These are phyloP conservation scores for Drosophila dives DNA, from an alignment of 2,888 invertebrate species.

Conservation along the genomic window DNA sequence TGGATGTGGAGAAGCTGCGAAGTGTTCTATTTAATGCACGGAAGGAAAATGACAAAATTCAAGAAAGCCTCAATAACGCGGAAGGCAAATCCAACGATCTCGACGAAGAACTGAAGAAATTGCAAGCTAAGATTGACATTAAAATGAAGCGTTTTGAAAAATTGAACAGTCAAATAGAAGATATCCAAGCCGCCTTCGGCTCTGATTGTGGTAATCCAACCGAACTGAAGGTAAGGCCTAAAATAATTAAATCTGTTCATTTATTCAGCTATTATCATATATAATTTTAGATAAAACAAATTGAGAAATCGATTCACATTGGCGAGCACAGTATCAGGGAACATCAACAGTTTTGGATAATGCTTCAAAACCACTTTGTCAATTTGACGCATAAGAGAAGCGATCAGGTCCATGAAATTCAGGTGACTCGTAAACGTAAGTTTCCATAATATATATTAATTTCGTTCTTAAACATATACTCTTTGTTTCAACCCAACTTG, in stretches of 20 bases:
- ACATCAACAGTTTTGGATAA: slow-evolving; percentile 91
- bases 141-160: slow-evolving; percentile 86
- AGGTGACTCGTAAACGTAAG: slow-evolving; percentile 90
- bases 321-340: slow-evolving; percentile 88
- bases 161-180: slow-evolving; percentile 86
- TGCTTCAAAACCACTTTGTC: slow-evolving; percentile 90
- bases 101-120: slow-evolving; percentile 85
- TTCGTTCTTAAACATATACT: too few relatives aligned
- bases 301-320: slow-evolving; percentile 88
- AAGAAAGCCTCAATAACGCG: slow-evolving; percentile 81
- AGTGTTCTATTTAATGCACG: slow-evolving; percentile 63
- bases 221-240: slow-evolving; percentile 53
- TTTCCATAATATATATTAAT: slow-evolving; percentile 15
- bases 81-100: slow-evolving; percentile 85
- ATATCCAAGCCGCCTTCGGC: slow-evolving; percentile 83
- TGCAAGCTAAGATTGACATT: slow-evolving; percentile 85
- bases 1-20: slow-evolving; percentile 84
- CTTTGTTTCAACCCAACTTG: not conserved
- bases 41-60: slow-evolving; percentile 69
- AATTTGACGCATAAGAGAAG: slow-evolving; percentile 89
- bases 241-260: slow-evolving; percentile 88
- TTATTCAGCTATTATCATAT: slow-evolving; percentile 63
- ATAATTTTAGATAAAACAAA: slow-evolving; percentile 86
- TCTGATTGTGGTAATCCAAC: slow-evolving; percentile 86
- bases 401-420: slow-evolving; percentile 88